These are phyloP conservation scores for Sphyrna mokarran DNA, from an alignment of 2,113 vertebrate species.

Conservation along the genomic window DNA sequence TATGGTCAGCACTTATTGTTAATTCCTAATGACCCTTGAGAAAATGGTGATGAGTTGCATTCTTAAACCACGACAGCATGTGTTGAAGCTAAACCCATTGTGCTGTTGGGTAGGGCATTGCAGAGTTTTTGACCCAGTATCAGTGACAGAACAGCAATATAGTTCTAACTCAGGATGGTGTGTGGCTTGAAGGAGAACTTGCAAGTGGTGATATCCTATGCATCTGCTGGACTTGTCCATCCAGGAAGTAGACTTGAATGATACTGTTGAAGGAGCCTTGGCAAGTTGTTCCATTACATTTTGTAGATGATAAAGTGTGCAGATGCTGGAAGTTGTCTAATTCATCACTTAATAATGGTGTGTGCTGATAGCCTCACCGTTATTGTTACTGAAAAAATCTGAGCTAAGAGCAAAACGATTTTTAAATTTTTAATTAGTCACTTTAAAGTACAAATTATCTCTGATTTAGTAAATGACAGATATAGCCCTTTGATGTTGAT, in stretches of 20 bases:
- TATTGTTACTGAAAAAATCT: background rate
- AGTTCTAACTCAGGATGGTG: background rate
- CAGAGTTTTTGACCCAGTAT: background rate
- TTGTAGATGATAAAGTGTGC: background rate
- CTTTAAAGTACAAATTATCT: background rate
- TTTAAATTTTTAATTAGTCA: background rate
- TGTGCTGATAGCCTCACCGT: background rate
- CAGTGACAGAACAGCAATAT: background rate
- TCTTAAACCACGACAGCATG: background rate
- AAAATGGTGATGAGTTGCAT: background rate
- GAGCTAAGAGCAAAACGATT: background rate
- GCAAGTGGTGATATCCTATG: background rate
- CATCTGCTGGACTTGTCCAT: background rate
- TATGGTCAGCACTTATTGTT: background rate
- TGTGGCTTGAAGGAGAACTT: background rate
- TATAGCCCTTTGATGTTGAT: background rate
- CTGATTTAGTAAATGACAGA: background rate
- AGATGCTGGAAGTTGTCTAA: background rate
- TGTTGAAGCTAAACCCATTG: background rate
- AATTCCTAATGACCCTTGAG: background rate
- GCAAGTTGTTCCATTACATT: background rate
- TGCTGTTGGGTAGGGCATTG: background rate
- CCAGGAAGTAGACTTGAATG: too few species aligned
- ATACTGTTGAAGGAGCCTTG: background rate
- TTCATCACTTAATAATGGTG: background rate